phyloP scores from a whole-genome alignment of 2,888 invertebrate species.

The Heteropelma amictum region DNA sequence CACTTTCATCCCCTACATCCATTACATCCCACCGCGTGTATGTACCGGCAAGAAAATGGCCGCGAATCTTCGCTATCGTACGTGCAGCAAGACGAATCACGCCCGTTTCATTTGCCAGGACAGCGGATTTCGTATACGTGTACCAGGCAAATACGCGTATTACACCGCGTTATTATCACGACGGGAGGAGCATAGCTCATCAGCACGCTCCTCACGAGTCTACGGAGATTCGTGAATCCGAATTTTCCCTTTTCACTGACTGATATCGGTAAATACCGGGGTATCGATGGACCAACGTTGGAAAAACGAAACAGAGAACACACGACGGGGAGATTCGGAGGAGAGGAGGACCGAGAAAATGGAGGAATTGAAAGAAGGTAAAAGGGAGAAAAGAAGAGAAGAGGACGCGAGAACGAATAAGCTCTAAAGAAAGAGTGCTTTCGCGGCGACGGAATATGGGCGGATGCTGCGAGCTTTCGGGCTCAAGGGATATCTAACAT shows the following conservation, averaged over 20 bases:
- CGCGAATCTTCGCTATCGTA: not conserved
- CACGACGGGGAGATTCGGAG: not conserved
- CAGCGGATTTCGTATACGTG: not conserved
- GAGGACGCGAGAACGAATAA: not conserved
- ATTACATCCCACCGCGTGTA: not conserved
- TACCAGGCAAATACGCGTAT: not conserved
- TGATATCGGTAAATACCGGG: slow-evolving; percentile 56
- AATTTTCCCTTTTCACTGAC: slow-evolving; percentile 57
- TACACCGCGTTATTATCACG: slow-evolving; percentile 10
- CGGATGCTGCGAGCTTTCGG: slow-evolving; percentile 40
- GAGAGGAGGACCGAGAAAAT: not conserved
- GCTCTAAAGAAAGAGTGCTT: slow-evolving; percentile 38
- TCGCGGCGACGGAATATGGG: slow-evolving; percentile 44
- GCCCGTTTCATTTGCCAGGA: slow-evolving; percentile 7
- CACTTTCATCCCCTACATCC: not conserved
- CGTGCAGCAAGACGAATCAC: not conserved
- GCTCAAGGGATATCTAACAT: slow-evolving; percentile 40
- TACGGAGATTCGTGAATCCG: slow-evolving; percentile 57
- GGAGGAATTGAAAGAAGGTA: not conserved
- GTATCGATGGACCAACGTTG: slow-evolving; percentile 52
- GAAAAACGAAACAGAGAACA: not conserved
- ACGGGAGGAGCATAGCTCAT: slow-evolving; percentile 36
- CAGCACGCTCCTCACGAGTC: slow-evolving; percentile 27
- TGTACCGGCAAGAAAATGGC: not conserved
- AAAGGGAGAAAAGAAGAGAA: not conserved